Evolutionary conservation across 1,140 invertebrate genomes (phyloP).

Genomic region (Drosophila ficusphila): DNA sequence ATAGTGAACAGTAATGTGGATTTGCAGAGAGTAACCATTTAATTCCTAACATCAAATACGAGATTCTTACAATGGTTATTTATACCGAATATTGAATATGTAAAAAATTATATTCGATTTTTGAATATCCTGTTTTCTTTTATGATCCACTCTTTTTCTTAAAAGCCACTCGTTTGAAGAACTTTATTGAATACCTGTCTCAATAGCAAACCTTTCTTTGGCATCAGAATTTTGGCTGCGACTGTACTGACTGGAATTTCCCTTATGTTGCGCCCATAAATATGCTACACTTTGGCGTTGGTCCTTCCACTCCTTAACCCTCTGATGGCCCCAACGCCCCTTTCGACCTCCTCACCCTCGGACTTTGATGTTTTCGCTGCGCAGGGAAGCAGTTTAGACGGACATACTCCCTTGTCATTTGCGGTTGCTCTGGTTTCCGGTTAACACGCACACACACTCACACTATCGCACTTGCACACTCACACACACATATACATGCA

Average conservation of each 20-base stretch:
- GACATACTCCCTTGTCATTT: slow-evolving; percentile 74
- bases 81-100: too few relatives aligned
- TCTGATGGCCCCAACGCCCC: not conserved
- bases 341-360: slow-evolving; percentile 7
- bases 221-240: slow-evolving; percentile 8
- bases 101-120: too few relatives aligned
- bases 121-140: not conserved
- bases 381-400: slow-evolving; percentile 53
- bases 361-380: slow-evolving; percentile 67
- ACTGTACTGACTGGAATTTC: slow-evolving; percentile 33
- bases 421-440: slow-evolving; percentile 76
- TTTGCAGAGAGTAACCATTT: slow-evolving; percentile 1
- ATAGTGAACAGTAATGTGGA: slow-evolving; percentile 10
- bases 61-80: too few relatives aligned
- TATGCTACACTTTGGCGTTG: slow-evolving; percentile 68
- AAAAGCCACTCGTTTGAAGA: slow-evolving; percentile 8
- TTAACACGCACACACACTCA: slow-evolving; percentile 38
- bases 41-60: too few relatives aligned
- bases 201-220: not conserved
- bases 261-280: slow-evolving; percentile 63
- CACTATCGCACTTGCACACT: not conserved
- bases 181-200: slow-evolving; percentile 17
- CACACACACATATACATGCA: slow-evolving; percentile 7
- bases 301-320: slow-evolving; percentile 10
- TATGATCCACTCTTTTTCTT: not conserved